Evolutionary conservation across 2,113 vertebrate species (phyloP).

Genomic region (Chelonoidis abingdonii): DNA sequence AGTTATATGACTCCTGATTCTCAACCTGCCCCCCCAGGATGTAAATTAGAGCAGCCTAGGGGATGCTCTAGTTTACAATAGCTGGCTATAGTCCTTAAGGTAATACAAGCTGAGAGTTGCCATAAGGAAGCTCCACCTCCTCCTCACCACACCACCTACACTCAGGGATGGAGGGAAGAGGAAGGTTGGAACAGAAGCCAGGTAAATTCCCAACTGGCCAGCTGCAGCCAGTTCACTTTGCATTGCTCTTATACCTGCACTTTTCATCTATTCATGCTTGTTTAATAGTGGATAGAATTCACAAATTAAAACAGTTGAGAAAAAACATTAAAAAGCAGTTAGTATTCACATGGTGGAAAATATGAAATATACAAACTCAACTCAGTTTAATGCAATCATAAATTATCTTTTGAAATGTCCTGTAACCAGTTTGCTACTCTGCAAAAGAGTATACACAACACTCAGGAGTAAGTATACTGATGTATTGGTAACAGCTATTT

Average conservation of each 20-base stretch:
- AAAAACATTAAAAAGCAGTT: not conserved
- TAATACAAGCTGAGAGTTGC: not conserved
- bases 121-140: not conserved
- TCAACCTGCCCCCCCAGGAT: constrained; percentile 48
- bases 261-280: not conserved
- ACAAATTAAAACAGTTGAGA: not conserved
- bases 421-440: not conserved
- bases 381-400: not conserved
- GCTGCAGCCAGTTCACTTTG: not conserved
- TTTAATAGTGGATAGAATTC: not conserved
- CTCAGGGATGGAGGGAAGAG: not conserved
- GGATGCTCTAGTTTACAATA: constrained; percentile 31
- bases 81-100: not conserved
- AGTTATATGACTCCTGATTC: constrained; percentile 66
- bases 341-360: not conserved
- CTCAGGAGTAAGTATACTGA: not conserved
- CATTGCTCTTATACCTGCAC: constrained; percentile 1
- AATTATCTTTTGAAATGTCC: not conserved
- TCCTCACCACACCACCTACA: not conserved
- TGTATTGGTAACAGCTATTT: not conserved
- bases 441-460: not conserved
- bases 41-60: constrained; percentile 40
- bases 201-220: constrained; percentile 31
- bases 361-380: not conserved
- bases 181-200: constrained; percentile 26